phyloP scores from a whole-genome alignment of 1,140 invertebrate genomes.

The Zaprionus davidi region DNA sequence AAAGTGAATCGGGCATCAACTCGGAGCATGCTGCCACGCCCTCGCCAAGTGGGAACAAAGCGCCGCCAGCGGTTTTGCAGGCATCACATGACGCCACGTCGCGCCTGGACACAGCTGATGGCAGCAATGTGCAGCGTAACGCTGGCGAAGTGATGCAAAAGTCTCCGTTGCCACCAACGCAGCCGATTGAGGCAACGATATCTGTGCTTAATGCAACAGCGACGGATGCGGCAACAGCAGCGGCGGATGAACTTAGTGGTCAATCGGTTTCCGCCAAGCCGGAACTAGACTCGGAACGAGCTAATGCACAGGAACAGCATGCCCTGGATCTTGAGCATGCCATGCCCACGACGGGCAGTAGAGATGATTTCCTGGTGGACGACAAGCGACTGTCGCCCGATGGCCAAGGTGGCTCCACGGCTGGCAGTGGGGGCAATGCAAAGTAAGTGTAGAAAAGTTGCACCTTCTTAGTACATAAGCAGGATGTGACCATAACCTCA shows the following conservation, averaged over 20 bases:
- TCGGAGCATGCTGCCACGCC: conserved; percentile 56
- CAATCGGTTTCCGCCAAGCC: conserved; percentile 68
- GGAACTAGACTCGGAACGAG: conserved; percentile 72
- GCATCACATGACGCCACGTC: conserved; percentile 46
- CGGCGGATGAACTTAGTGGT: conserved; percentile 44
- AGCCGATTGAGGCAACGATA: conserved; percentile 79
- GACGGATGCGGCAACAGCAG: conserved; percentile 25
- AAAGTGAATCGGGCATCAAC: conserved; percentile 60
- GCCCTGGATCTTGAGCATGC: conserved; percentile 35
- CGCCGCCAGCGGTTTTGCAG: conserved; percentile 5
- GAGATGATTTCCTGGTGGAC: conserved; percentile 70
- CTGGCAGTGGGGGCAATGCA: conserved; percentile 62
- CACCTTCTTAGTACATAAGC: not conserved
- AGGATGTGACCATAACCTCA: not conserved
- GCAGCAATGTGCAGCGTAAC: conserved; percentile 45
- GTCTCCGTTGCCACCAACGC: conserved; percentile 72
- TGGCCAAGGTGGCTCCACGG: conserved; percentile 74
- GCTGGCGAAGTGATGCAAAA: conserved; percentile 54
- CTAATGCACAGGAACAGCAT: conserved; percentile 55
- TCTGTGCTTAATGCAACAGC: conserved; percentile 69
- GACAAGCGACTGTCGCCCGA: conserved; percentile 75
- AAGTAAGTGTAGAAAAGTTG: conserved; percentile 56
- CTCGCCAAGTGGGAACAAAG: conserved; percentile 58
- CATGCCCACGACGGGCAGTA: conserved; percentile 42
- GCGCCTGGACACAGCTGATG: conserved; percentile 71